Evolutionary conservation across 1,140 invertebrate genomes (phyloP).

Genomic region (Triops longicaudatus): DNA sequence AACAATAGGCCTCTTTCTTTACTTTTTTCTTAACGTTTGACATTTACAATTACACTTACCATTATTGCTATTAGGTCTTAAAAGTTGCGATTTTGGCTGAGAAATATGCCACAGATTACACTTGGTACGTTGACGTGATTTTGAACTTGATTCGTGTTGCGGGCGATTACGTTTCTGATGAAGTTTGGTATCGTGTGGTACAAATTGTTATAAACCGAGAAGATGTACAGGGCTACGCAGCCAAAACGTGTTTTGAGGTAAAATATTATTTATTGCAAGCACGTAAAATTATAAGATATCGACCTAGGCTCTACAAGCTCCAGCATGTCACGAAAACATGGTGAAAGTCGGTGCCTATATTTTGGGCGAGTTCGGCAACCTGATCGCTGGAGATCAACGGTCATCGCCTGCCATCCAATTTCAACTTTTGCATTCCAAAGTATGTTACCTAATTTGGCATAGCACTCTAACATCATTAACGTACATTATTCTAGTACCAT

Average conservation of each 20-base stretch:
- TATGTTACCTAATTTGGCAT: constrained; percentile 39
- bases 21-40: background rate
- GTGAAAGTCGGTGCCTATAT: constrained; percentile 99
- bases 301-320: constrained; percentile 79
- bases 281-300: constrained; percentile 17
- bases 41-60: constrained; percentile 9
- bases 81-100: constrained; percentile 99
- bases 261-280: constrained; percentile 20
- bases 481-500: constrained; percentile 62
- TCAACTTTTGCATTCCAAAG: constrained; percentile 91
- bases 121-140: constrained; percentile 99
- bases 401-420: constrained; percentile 95
- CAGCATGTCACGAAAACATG: constrained; percentile 99
- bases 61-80: constrained; percentile 51
- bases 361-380: constrained; percentile 97
- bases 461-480: background rate
- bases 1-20: no score
- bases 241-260: constrained; percentile 97
- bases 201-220: constrained; percentile 99
- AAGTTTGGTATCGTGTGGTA: constrained; percentile 99
- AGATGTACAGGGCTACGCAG: constrained; percentile 98
- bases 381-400: constrained; percentile 96
- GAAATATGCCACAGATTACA: constrained; percentile 99
- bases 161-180: constrained; percentile 95
- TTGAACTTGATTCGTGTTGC: constrained; percentile 98